Evolutionary conservation across 2,113 vertebrate genomes (phyloP), one percentile per base, ranked within the genome.

Genomic region (Leptosomus discolor): DNA sequence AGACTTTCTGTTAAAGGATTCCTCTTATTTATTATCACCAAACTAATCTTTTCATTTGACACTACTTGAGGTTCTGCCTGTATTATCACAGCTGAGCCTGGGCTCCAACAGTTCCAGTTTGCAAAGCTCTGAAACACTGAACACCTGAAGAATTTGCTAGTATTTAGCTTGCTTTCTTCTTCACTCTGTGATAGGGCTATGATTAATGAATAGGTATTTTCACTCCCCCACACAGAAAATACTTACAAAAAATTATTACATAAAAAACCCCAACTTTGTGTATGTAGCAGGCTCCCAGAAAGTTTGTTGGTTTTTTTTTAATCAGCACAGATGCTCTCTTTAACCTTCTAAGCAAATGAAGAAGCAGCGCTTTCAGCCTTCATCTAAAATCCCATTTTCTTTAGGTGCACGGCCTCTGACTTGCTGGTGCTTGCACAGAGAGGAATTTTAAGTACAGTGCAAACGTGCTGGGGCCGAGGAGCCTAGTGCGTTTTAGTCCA

Each of bases 221-320:
- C 19, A 39, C 26, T 46, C 30, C 14, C 24, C 69, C 9, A 15
- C 6, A 6, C 53, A 24, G 8, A 67, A 92, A 60, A 56, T 5
- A 36, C 15, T 41, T 50, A 43, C 2, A 21, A 46, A n/a, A 36
- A 79, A 14, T 1, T 0, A 37, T 19, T 8, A 15, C 14, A 37
- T 39, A 26, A 64, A 23, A 9, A 0, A 0, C 2, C 10, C 39
- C 17, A 18, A 36, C 6, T 50, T 5, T 19, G 23, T 4, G 32
- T 24, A 34, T 3, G 24, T 7, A 37, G 11, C 26, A 63, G 11
- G 11, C 37, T 82, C 23, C 15, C 19, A 65, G 11, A 57, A 63
- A n/a, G n/a, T n/a, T n/a, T n/a, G n/a, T 6, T 15, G 6, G 0
- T 15, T 37, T 4, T 9, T 7, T 23, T 67, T 39, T 4, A 8